Evolutionary conservation across 2,797 vertebrate species (phyloP).

Genomic region (Sebastes nivosus): DNA sequence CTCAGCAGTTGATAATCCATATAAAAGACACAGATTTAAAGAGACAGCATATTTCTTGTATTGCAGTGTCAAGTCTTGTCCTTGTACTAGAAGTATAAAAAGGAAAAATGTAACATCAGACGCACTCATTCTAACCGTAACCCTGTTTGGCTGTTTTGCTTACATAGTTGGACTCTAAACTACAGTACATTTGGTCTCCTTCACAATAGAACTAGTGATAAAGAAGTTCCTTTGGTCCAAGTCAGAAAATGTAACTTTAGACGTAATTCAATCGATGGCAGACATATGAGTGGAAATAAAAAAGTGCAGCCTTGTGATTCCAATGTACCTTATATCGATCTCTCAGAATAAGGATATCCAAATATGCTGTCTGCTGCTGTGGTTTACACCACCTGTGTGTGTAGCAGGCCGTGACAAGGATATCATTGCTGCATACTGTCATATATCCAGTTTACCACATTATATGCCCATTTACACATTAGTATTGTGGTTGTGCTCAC

Average conservation of each 20-base stretch:
- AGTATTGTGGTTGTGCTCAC: background rate
- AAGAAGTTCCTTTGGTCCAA: background rate
- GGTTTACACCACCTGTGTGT: background rate
- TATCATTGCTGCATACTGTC: background rate
- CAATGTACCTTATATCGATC: background rate
- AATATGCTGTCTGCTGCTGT: background rate
- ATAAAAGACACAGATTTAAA: background rate
- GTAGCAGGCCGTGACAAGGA: background rate
- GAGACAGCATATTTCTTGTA: background rate
- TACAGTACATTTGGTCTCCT: background rate
- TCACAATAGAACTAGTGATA: background rate
- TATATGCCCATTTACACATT: background rate
- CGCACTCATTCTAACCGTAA: background rate
- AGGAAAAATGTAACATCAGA: background rate
- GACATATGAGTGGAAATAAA: background rate
- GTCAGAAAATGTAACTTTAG: background rate
- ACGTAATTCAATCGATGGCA: background rate
- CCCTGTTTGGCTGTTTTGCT: background rate
- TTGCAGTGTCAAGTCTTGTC: background rate
- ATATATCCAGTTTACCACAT: conserved; percentile 17
- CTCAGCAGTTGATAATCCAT: background rate
- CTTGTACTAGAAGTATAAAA: background rate
- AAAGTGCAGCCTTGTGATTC: background rate
- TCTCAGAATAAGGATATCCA: background rate
- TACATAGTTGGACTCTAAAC: background rate